phyloP scores from a whole-genome alignment of 2,797 vertebrate species.

The Emydoidea blandingii region DNA sequence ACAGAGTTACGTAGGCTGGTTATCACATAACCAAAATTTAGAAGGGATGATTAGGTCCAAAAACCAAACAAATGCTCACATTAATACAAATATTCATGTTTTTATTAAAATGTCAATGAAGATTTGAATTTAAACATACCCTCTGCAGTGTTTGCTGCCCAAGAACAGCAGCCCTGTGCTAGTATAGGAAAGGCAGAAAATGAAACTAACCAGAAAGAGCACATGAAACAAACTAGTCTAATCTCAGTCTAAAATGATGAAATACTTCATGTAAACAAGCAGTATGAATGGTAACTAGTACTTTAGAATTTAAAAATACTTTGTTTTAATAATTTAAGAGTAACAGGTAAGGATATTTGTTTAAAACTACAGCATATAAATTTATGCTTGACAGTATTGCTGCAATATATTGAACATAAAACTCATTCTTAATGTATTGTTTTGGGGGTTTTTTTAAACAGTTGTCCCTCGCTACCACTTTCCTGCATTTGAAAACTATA shows the following conservation, averaged over 20 bases:
- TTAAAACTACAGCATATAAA: neutral
- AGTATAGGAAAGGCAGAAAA: neutral
- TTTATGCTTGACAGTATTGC: neutral
- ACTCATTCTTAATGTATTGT: neutral
- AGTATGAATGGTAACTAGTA: neutral
- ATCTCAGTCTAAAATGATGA: rapidly evolving
- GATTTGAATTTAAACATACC: neutral
- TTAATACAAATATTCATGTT: neutral
- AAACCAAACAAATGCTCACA: rapidly evolving
- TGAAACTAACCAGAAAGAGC: neutral
- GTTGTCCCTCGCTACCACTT: rapidly evolving
- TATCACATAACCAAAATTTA: neutral
- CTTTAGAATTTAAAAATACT: neutral
- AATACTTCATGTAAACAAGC: neutral
- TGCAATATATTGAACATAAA: neutral
- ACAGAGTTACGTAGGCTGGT: neutral
- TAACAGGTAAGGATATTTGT: neutral
- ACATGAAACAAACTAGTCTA: neutral
- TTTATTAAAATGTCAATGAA: neutral
- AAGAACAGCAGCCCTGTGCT: neutral
- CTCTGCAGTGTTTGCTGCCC: neutral
- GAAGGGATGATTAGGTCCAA: neutral
- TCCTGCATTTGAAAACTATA: neutral
- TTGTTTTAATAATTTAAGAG: neutral
- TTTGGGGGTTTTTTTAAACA: neutral